A percentile compares a stretch with the other conserved stretches of the same genome.
phyloP scores from a whole-genome alignment of 92 coral and sea anemone genomes.

The Heliopora coerulea region DNA sequence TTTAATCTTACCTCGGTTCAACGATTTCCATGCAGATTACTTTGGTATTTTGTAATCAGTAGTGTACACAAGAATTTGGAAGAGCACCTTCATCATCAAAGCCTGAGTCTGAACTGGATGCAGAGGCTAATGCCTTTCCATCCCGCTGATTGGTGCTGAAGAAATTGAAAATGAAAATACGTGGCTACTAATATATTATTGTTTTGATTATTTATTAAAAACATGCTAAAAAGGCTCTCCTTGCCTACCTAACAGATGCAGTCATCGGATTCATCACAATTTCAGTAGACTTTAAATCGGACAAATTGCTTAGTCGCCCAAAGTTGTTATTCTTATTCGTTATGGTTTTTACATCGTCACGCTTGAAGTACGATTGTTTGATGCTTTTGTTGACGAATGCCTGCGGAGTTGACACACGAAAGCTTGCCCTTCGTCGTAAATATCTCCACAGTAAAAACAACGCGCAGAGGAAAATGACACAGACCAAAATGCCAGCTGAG shows the following conservation, averaged over 20 bases:
- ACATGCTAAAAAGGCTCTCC: neutral
- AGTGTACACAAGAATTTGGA: neutral
- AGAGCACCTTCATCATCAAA: neutral
- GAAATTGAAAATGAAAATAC: neutral
- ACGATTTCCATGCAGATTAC: neutral
- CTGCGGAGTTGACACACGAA: slow-evolving; percentile 4
- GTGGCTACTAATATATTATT: neutral
- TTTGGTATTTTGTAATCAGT: neutral
- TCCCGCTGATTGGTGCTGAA: neutral
- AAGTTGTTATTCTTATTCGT: slow-evolving; percentile 12
- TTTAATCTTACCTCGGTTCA: neutral
- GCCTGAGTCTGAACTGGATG: slow-evolving; percentile 2
- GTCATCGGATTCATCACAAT: slow-evolving; percentile 16
- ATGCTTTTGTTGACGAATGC: neutral
- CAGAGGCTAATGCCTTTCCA: neutral
- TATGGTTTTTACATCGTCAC: neutral
- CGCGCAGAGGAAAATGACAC: neutral
- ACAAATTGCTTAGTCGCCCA: slow-evolving; percentile 1
- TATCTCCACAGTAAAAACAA: slow-evolving; percentile 1
- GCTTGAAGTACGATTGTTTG: slow-evolving; percentile 9
- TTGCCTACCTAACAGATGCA: neutral
- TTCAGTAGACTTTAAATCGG: neutral
- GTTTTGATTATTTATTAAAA: neutral
- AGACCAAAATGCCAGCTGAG: neutral
- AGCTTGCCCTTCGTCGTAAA: neutral